These are phyloP conservation scores for Oxyteleia sp. DNA, from an alignment of 2,888 invertebrate genomes.

Conservation along the genomic window DNA sequence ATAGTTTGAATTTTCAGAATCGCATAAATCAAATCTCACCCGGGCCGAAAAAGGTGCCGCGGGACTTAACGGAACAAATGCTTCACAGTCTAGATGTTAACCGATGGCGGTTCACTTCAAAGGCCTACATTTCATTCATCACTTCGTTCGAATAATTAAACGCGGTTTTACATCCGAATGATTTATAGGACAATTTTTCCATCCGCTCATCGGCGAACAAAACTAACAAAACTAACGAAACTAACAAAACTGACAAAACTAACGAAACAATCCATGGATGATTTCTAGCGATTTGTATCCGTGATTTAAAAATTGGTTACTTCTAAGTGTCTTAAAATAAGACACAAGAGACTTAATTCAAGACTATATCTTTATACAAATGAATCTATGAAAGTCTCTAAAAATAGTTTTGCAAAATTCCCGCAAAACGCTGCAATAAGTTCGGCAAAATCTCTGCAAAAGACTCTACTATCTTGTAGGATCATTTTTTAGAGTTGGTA, in stretches of 20 bases:
- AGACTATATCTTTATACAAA: no score
- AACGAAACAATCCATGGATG: not conserved
- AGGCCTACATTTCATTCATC: constrained; percentile 43
- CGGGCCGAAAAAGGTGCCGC: constrained; percentile 24
- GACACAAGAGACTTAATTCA: no score
- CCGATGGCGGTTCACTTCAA: constrained; percentile 38
- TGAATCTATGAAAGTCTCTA: no score
- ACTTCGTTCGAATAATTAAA: constrained; percentile 35
- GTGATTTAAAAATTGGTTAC: no score
- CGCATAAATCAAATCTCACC: constrained; percentile 39
- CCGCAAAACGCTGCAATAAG: no score
- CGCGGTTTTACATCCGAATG: constrained; percentile 12
- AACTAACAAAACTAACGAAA: not conserved
- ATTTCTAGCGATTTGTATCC: not conserved
- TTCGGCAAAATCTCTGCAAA: no score
- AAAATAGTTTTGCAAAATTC: no score
- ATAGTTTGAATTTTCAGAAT: constrained; percentile 23
- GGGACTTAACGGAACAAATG: constrained; percentile 15
- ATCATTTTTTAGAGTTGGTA: no score
- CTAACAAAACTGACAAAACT: no score
- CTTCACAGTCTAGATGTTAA: constrained; percentile 29
- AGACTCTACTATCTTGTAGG: no score
- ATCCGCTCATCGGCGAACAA: not conserved
- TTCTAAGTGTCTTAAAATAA: no score
- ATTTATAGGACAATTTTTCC: constrained; percentile 12